Percentiles rank a stretch among this genome's conserved stretches.
Conservation (phyloP, 2,113 vertebrate genomes). For the Elaphurus davidianus region DNA sequence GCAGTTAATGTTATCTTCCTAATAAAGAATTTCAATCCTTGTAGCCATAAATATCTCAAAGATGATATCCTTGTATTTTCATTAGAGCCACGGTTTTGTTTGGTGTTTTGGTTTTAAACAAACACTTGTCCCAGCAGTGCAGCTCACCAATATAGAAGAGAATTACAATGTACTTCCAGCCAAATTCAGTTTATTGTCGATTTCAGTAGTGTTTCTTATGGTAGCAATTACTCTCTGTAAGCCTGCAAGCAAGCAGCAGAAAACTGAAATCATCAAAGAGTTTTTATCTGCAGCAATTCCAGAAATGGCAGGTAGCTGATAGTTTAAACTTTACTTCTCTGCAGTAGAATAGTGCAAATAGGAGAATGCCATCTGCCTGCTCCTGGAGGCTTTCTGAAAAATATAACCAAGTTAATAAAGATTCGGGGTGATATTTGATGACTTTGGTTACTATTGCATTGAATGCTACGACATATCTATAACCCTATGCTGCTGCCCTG, state of each 20-base stretch:
- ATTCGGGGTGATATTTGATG: slow-evolving; percentile 59
- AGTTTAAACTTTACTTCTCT: slow-evolving; percentile 84
- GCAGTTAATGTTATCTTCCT: slow-evolving; percentile 77
- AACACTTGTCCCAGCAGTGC: slow-evolving; percentile 80
- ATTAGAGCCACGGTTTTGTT: slow-evolving; percentile 77
- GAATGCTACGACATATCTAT: not conserved
- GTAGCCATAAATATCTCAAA: slow-evolving; percentile 68
- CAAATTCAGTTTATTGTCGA: slow-evolving; percentile 87
- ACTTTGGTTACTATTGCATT: slow-evolving; percentile 37
- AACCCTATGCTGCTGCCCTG: not conserved
- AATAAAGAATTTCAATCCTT: slow-evolving; percentile 78
- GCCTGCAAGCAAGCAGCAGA: slow-evolving; percentile 84
- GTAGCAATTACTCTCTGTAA: slow-evolving; percentile 86
- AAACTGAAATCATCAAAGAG: slow-evolving; percentile 87
- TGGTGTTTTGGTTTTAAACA: slow-evolving; percentile 83
- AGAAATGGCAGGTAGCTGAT: slow-evolving; percentile 88
- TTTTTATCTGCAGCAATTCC: slow-evolving; percentile 86
- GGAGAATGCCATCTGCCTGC: slow-evolving; percentile 82
- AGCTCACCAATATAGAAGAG: slow-evolving; percentile 84
- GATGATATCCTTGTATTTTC: slow-evolving; percentile 76
- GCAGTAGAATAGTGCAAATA: slow-evolving; percentile 81
- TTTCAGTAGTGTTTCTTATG: slow-evolving; percentile 86
- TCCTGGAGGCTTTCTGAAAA: slow-evolving; percentile 78
- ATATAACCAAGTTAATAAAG: slow-evolving; percentile 73
- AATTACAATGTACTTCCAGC: slow-evolving; percentile 86